A percentile compares a stretch with the other conserved stretches of the same genome.
These are phyloP conservation scores for Ciconia nigra DNA, from an alignment of 2,797 vertebrate species.

Conservation along the genomic window DNA sequence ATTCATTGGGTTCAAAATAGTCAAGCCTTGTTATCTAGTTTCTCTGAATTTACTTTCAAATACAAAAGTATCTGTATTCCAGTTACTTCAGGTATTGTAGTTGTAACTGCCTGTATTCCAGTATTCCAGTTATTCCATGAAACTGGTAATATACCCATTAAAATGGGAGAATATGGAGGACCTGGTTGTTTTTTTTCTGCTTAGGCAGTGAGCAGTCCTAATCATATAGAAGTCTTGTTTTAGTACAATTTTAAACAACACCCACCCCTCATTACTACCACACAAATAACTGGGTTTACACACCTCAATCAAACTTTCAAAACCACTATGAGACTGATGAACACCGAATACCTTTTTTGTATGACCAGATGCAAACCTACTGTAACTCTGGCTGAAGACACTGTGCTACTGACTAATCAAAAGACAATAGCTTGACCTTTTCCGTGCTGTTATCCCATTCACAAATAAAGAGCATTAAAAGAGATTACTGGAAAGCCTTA, in stretches of 20 bases:
- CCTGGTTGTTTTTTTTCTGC: neutral
- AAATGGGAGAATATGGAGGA: neutral
- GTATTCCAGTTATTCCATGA: neutral
- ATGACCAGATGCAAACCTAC: neutral
- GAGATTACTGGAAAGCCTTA: neutral
- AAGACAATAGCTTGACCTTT: neutral
- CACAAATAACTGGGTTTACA: neutral
- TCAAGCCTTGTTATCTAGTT: neutral
- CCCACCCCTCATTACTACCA: neutral
- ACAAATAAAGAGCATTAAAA: neutral
- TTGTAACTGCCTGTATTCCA: neutral
- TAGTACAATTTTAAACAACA: neutral
- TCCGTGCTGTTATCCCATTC: neutral
- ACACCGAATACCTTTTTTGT: neutral
- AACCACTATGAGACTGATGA: neutral
- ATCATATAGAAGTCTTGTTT: neutral
- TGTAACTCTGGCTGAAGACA: neutral
- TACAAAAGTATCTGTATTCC: neutral
- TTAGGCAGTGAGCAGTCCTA: neutral
- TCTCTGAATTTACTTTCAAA: neutral
- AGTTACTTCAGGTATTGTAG: neutral
- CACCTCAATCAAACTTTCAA: neutral
- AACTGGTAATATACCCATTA: neutral
- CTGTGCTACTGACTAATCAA: neutral
- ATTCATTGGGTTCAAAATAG: neutral